Evolutionary conservation across 35 echinoderm and acorn worm species (phyloP), one percentile per base, ranked within the genome.

Genomic region (Stichopus chloronotus): DNA sequence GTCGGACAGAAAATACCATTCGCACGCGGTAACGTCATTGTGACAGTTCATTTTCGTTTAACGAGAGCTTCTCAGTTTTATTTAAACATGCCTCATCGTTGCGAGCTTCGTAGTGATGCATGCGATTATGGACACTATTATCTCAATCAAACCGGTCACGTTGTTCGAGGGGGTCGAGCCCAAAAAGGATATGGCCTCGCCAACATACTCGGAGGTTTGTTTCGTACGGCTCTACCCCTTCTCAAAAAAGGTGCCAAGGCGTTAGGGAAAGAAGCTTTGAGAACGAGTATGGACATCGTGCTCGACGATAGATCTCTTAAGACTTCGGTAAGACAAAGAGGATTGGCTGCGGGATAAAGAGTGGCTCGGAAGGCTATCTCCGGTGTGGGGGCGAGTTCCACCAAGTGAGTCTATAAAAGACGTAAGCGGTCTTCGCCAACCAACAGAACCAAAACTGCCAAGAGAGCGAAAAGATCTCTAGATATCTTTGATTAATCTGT

Each of bases 241-340:
- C 22, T 95, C 53, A 95, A 95, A 57, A 59, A 83, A 61, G 94
- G 94, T 55, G 94, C 82, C 2, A 92, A 92, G 56, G 9, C 61
- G 6, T 63, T 95, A 16, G 94, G 94, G 13, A 84, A 92, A 83
- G 30, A 92, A 82, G 83, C 94, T 14, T 24, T 95, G 13, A 61
- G 78, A 52, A 95, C 94, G 3, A 91, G 94, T 21, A 14, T 88
- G 13, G 55, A 76, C 13, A 83, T 92, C 2, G 71, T n/a, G n/a
- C n/a, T n/a, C n/a, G n/a, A n/a, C n/a, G n/a, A n/a, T n/a, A n/a
- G n/a, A n/a, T n/a, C n/a, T n/a, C n/a, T n/a, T n/a, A n/a, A n/a
- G n/a, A n/a, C n/a, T n/a, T n/a, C n/a, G n/a, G n/a, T n/a, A n/a
- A n/a, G n/a, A n/a, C n/a, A n/a, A n/a, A n/a, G n/a, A 56, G 7